Conservation (phyloP, 2,888 invertebrate genomes). For the Pollenia angustigena region DNA sequence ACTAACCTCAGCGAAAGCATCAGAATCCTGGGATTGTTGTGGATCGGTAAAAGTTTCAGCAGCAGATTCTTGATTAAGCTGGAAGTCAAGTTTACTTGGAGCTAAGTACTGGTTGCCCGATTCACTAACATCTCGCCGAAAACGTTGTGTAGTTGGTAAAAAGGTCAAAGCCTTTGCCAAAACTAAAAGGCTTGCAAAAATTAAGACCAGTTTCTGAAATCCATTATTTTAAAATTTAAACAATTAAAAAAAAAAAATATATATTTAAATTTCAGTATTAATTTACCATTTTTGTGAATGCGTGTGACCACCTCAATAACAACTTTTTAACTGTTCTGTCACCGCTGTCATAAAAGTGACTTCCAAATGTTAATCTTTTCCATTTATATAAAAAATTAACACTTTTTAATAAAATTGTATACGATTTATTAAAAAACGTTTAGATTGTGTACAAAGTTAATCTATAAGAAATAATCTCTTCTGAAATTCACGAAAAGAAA, state of each 20-base stretch:
- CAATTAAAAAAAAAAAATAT: neutral
- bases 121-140: slow-evolving; percentile 79
- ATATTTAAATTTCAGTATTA: neutral
- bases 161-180: slow-evolving; percentile 76
- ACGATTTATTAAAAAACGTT: slow-evolving; percentile 1
- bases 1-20: slow-evolving; percentile 75
- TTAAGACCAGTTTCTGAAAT: slow-evolving; percentile 79
- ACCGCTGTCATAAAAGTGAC: slow-evolving; percentile 16
- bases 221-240: neutral
- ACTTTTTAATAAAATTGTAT: slow-evolving; percentile 11
- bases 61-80: slow-evolving; percentile 11
- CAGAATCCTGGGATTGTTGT: slow-evolving; percentile 42
- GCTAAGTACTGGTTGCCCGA: slow-evolving; percentile 75
- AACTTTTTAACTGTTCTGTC: slow-evolving; percentile 33
- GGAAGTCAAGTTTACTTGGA: slow-evolving; percentile 18
- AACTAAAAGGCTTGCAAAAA: slow-evolving; percentile 74
- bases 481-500: neutral
- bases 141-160: slow-evolving; percentile 70
- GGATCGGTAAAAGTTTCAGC: slow-evolving; percentile 43
- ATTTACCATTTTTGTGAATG: slow-evolving; percentile 56
- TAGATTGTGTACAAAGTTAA: no score
- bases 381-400: slow-evolving; percentile 69
- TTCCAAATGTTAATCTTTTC: slow-evolving; percentile 32
- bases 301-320: neutral
- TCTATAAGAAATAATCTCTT: neutral